Evolutionary conservation across 2,888 invertebrate species (phyloP).

Genomic region (Pollenia amentaria): DNA sequence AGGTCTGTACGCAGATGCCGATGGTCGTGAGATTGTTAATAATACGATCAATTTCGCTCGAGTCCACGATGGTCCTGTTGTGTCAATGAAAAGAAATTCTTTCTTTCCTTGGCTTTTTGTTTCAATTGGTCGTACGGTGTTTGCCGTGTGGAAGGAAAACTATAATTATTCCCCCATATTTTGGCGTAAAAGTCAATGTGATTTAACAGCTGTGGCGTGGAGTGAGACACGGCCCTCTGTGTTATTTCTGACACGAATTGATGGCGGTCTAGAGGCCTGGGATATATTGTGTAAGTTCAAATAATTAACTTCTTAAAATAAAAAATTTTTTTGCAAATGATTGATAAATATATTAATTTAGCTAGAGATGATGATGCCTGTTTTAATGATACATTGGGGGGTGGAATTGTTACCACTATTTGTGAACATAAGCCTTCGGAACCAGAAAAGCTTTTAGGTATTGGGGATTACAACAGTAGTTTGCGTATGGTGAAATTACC

Average conservation of each 20-base stretch:
- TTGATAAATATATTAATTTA: constrained; percentile 55
- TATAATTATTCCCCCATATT: constrained; percentile 87
- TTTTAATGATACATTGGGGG: constrained; percentile 89
- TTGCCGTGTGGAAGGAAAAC: constrained; percentile 91
- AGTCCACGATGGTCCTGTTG: constrained; percentile 90
- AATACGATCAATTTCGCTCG: constrained; percentile 84
- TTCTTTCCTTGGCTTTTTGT: constrained; percentile 87
- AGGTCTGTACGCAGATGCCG: constrained; percentile 87
- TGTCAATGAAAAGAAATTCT: constrained; percentile 87
- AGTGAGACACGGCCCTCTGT: constrained; percentile 90
- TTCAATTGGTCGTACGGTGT: constrained; percentile 90
- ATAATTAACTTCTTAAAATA: not conserved
- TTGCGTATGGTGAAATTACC: constrained; percentile 88
- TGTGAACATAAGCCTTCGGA: constrained; percentile 87
- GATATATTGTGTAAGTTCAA: constrained; percentile 86
- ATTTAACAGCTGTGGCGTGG: constrained; percentile 89
- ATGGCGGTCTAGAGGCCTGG: constrained; percentile 93
- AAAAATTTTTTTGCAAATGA: not conserved
- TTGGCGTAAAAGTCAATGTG: constrained; percentile 87
- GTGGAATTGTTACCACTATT: constrained; percentile 88
- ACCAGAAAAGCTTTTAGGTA: constrained; percentile 87
- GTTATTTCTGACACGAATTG: constrained; percentile 89
- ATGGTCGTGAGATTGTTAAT: constrained; percentile 86
- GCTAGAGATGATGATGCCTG: constrained; percentile 86
- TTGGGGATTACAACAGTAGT: constrained; percentile 89